Evolutionary conservation across 1,140 invertebrate species (phyloP), one percentile per base, ranked within the genome.

Genomic region (Steinernema feltiae): DNA sequence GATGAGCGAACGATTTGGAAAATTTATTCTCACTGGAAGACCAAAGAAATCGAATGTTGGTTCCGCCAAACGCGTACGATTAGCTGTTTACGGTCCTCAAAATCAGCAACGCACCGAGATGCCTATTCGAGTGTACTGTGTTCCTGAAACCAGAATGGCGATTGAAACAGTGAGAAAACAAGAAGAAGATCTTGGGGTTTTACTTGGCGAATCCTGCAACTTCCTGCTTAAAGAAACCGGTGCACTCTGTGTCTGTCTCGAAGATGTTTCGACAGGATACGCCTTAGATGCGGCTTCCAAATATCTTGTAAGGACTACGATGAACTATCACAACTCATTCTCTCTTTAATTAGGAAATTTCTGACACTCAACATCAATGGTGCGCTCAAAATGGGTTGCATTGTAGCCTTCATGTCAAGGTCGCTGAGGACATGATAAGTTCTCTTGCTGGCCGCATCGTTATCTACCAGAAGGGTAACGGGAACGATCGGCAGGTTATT

Each of bases 351-450:
- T 30, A 83, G 82, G 83, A 84, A 63, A 84, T 84, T 30, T 69
- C 84, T 3, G 84, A 82, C 32, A 53, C 69, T 12, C 81, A 80
- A 32, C 84, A 85, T 70, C 69, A 72, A 30, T 85, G 84, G 84
- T 85, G 82, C 74, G 73, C 79, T 48, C 83, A 84, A 70, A 84
- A 84, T 72, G 83, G 83, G 12, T 73, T 84, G 7, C 83, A 84
- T 71, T 86, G 82, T 53, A 70, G 73, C 0, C 31, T 84, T 7
- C 73, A 72, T 27, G 31, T 84, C 21, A 72, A 76, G 24, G 48
- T 78, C 1, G 35, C 71, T 12, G 79, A 74, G 2, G 72, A 27
- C 29, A 46, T 70, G 69, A 75, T 31, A 63, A 53, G 24, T 79
- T 79, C 46, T 31, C 30, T 18, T 41, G 71, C 15, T 12, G 70